A percentile compares a stretch with the other conserved stretches of the same genome.
Conservation (phyloP, 2,888 invertebrate genomes). For the Microchrysa polita region DNA sequence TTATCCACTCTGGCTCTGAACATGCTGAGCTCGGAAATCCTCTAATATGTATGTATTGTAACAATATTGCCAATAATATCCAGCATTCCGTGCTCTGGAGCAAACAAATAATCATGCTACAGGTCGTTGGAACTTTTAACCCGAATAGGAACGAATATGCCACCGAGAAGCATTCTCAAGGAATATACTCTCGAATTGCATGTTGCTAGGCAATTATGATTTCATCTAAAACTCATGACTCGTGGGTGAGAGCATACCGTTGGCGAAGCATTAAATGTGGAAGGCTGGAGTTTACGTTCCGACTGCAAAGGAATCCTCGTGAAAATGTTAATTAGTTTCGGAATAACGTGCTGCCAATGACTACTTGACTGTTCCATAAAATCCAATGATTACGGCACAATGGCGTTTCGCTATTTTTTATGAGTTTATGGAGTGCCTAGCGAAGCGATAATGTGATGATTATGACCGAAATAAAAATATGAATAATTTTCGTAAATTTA, state of each 20-base stretch:
- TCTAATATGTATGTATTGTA: no score
- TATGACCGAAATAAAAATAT: slow-evolving; percentile 27
- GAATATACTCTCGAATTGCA: slow-evolving; percentile 5
- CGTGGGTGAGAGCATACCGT: slow-evolving; percentile 18
- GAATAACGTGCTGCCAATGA: neutral
- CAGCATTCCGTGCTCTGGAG: slow-evolving; percentile 12
- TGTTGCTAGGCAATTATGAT: slow-evolving; percentile 17
- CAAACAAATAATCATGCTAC: neutral
- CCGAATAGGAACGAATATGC: neutral
- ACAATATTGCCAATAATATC: neutral
- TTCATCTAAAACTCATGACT: neutral
- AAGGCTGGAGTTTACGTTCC: neutral
- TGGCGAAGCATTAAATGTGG: slow-evolving; percentile 14
- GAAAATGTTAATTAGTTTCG: slow-evolving; percentile 21
- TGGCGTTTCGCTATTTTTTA: slow-evolving; percentile 14
- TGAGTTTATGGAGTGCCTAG: slow-evolving; percentile 32
- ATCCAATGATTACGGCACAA: neutral
- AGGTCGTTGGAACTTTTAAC: neutral
- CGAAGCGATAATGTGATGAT: slow-evolving; percentile 29
- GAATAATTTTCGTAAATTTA: slow-evolving; percentile 12
- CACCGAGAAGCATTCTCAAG: neutral
- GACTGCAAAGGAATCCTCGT: neutral
- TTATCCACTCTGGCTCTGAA: neutral
- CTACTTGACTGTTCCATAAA: neutral
- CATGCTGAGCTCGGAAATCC: neutral